Conservation (phyloP, 1,140 invertebrate species). For the Musca domestica region DNA sequence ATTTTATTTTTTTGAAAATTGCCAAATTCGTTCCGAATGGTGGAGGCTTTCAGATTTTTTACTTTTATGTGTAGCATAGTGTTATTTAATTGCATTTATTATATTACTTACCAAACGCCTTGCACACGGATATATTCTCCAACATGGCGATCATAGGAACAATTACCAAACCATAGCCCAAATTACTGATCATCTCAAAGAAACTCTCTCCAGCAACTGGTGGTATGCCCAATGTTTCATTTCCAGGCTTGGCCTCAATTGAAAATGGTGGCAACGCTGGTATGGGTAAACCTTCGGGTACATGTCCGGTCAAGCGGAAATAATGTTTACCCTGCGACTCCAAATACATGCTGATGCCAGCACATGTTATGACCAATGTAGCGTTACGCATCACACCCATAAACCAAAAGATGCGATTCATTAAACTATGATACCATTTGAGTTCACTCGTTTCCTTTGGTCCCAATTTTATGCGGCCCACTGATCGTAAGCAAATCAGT, state of each 20-base stretch:
- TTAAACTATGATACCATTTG: slow-evolving; percentile 54
- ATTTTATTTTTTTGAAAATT: too few species aligned
- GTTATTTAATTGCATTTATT: too few species aligned
- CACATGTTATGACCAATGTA: slow-evolving; percentile 69
- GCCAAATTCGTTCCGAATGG: too few species aligned
- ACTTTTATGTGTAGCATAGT: too few species aligned
- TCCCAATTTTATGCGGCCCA: slow-evolving; percentile 59
- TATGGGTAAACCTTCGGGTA: slow-evolving; percentile 68
- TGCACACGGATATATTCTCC: slow-evolving; percentile 82
- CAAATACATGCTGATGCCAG: slow-evolving; percentile 61
- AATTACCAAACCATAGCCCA: slow-evolving; percentile 75
- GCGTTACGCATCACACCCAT: slow-evolving; percentile 73
- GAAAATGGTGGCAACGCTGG: slow-evolving; percentile 67
- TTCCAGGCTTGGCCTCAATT: slow-evolving; percentile 46
- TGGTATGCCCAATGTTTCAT: slow-evolving; percentile 54
- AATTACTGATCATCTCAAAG: slow-evolving; percentile 68
- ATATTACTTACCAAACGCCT: slow-evolving; percentile 59
- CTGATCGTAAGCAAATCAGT: slow-evolving; percentile 69
- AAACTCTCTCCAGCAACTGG: slow-evolving; percentile 54
- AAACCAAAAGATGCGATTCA: slow-evolving; percentile 64
- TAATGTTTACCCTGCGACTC: slow-evolving; percentile 35
- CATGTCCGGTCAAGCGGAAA: slow-evolving; percentile 56
- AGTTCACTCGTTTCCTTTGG: slow-evolving; percentile 56
- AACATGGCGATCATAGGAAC: slow-evolving; percentile 77
- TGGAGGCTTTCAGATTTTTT: too few species aligned